Conservation (phyloP, 2,113 vertebrate genomes). For the Ceratotherium simum region DNA sequence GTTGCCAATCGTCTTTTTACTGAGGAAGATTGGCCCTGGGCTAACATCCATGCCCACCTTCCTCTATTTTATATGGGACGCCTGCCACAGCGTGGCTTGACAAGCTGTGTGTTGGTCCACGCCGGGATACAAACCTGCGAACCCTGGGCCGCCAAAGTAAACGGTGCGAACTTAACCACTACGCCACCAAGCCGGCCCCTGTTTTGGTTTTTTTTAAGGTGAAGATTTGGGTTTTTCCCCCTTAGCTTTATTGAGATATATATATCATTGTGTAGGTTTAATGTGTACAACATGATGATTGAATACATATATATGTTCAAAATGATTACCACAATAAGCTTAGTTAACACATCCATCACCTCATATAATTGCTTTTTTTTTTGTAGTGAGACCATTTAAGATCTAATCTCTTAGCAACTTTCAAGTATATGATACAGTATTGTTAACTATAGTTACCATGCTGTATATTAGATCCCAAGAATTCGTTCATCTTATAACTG, state of each 20-base stretch:
- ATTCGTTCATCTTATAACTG: not conserved
- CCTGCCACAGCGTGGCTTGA: no score
- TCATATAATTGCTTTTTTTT: not conserved
- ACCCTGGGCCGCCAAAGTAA: no score
- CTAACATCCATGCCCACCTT: no score
- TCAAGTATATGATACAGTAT: not conserved
- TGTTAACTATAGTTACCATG: not conserved
- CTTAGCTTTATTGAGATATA: not conserved
- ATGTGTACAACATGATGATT: not conserved
- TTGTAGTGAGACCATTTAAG: not conserved
- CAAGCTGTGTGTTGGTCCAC: no score
- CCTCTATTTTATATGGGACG: no score
- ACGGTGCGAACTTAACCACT: no score
- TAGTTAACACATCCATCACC: not conserved
- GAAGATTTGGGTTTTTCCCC: not conserved
- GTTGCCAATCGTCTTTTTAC: no score
- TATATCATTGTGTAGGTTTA: not conserved
- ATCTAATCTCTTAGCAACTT: not conserved
- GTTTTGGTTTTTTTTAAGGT: not conserved
- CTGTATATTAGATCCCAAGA: not conserved
- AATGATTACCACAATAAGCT: not conserved
- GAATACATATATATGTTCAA: not conserved
- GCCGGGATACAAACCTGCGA: no score
- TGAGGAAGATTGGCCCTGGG: no score
- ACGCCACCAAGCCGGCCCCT: no score